phyloP scores from a whole-genome alignment of 2,797 vertebrate species.

The Pangasius macronema region DNA sequence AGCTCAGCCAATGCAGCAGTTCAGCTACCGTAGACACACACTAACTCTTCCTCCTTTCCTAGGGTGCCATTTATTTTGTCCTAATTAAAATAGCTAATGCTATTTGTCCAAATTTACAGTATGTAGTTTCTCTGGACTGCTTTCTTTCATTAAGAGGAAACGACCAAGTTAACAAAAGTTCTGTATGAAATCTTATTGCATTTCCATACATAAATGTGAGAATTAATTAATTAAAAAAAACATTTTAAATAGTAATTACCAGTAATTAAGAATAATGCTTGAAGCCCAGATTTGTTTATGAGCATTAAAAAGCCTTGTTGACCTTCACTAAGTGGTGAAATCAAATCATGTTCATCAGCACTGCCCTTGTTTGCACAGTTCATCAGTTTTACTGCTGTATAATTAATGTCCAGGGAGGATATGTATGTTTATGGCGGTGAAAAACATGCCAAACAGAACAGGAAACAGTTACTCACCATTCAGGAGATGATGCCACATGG shows the following conservation, averaged over 20 bases:
- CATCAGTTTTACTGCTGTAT: conserved; percentile 17
- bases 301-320: conserved; percentile 13
- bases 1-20: background rate
- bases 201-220: background rate
- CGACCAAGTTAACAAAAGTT: background rate
- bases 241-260: background rate
- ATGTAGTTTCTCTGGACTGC: background rate
- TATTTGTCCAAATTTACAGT: background rate
- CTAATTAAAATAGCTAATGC: background rate
- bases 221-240: background rate
- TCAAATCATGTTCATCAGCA: conserved; percentile 43
- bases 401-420: conserved; percentile 50
- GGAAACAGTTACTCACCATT: conserved; percentile 52
- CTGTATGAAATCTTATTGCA: background rate
- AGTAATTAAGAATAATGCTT: background rate
- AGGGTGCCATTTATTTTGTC: background rate
- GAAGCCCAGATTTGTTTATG: background rate
- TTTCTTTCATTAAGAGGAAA: background rate
- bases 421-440: conserved; percentile 44
- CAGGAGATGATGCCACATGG: conserved; percentile 46
- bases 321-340: conserved; percentile 31
- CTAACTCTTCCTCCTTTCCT: background rate
- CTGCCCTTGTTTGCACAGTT: conserved; percentile 38
- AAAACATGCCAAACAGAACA: conserved; percentile 30
- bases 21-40: background rate